Evolutionary conservation across 1,140 invertebrate genomes (phyloP).

Genomic region (Drosophila miranda): DNA sequence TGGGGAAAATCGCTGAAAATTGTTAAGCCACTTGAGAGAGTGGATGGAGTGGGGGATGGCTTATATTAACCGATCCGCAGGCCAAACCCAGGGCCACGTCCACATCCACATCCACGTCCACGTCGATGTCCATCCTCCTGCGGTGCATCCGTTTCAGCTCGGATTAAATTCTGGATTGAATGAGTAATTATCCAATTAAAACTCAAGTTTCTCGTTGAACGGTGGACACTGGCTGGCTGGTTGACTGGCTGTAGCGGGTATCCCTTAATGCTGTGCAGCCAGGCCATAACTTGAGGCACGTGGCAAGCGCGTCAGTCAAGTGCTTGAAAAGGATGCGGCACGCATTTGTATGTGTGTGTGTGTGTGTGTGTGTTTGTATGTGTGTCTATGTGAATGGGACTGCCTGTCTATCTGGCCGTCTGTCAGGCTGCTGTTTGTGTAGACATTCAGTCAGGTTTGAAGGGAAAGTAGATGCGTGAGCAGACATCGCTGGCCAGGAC

Average conservation of each 20-base stretch:
- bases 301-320: conserved; percentile 47
- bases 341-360: conserved; percentile 11
- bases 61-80: conserved; percentile 6
- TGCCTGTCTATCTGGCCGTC: conserved; percentile 14
- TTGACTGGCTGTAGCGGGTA: conserved; percentile 2
- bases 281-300: conserved; percentile 42
- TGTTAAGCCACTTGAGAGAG: conserved; percentile 37
- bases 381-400: conserved; percentile 18
- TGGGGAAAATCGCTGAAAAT: conserved; percentile 21
- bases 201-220: conserved; percentile 42
- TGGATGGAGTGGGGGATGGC: conserved; percentile 2
- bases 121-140: not conserved
- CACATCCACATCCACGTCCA: too few species aligned
- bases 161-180: conserved; percentile 63
- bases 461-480: conserved; percentile 47
- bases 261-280: conserved; percentile 2
- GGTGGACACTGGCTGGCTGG: conserved; percentile 17
- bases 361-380: conserved; percentile 2
- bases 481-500: conserved; percentile 37
- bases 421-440: conserved; percentile 41
- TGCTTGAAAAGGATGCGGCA: conserved; percentile 34
- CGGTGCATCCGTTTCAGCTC: conserved; percentile 49
- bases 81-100: not conserved
- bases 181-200: conserved; percentile 79
- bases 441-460: conserved; percentile 47